Evolutionary conservation across 53 echinoderm and acorn worm genomes (phyloP), one percentile per base, ranked within the genome.

Genomic region (Temnopleurus reevesii): DNA sequence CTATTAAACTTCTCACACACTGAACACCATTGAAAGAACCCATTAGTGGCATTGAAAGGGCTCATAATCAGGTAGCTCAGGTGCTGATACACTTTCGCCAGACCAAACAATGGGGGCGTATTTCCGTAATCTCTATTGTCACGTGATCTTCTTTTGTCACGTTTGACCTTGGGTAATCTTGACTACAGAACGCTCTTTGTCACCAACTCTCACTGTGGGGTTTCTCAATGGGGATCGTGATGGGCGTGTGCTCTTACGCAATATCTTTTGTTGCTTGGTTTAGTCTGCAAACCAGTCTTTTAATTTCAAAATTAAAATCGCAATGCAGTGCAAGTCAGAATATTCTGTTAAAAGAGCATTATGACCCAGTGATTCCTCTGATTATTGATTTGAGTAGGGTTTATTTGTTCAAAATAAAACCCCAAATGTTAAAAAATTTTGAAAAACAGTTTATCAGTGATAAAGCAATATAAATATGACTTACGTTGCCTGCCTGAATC

Each of bases 91-190:
- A 71, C 71, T 41, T 71, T 38, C 71, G 36, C 29, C 2, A 19
- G 0, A 24, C 47, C 30, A 79, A 49, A 79, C 49, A 79, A 79
- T 79, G 79, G 46, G 46, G 79, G 46, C 49, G 79, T 79, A 27
- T 49, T 27, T 79, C 46, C 49, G 46, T 21, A 49, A 49, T 46
- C 15, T 26, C 49, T 47, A 79, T 46, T 79, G 51, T 79, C 79
- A 79, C 13, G 79, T 79, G 49, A 79, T 29, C 18, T 5, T 13
- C 51, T 28, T 27, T 79, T 79, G 79, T 79, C 79, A 79, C 79
- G 79, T 79, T 46, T 15, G 51, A 49, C 79, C 79, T 79, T 47
- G 79, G 15, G 29, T 49, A 35, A 49, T 30, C 47, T 49, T 71
- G 71, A 41, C 71, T 71, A 21, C 71, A 8, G 79, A 17, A 79